Base-by-base conservation (phyloP, 2,113 vertebrate species). In the Sardina pilchardus region DNA sequence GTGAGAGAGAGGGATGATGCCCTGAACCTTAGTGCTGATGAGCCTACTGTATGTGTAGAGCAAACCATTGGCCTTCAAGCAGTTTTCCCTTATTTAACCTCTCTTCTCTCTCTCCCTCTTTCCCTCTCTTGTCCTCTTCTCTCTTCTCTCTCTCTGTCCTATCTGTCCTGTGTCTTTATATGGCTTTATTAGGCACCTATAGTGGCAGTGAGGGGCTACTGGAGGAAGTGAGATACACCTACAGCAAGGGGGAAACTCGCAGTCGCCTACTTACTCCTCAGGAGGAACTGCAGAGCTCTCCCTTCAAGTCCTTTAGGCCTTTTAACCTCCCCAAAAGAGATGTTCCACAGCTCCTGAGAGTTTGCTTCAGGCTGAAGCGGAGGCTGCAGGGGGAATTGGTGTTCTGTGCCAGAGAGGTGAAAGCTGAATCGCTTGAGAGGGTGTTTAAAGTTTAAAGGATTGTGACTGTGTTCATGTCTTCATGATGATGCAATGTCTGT, bases 151-250 rank as follows among this genome's bases (percentile, higher is more conserved):
- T 12, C 12, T 67, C 63, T 30, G 63, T 67, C n/a, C 26, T 2
- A 63, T 67, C 30, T 12, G 30, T 78, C 71, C 34, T 34, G 26
- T 63, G 34, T 78, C 34, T 78, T 78, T 34, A 71, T 50, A 12
- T 50, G 10, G 14, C 48, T 50, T 50, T 50, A 50, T 50, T 50
- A 83, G 84, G 24, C 84, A 75, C 86, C n/a, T n/a, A 88, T 82
- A 81, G 83, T 81, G 83, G 71, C 83, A 88, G 85, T 85, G 84
- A 83, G 87, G 87, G 84, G 71, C 12, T 16, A 36, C 26, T 78
- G 85, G 84, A 85, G 89, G 89, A 89, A 86, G 89, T 88, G 87
- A 90, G 87, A 84, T 87, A 56, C 84, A 84, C 86, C 87, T 85
- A 83, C 87, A 83, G 86, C 59, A n/a, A n/a, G 34, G 87, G 88